A percentile compares a stretch with the other conserved stretches of the same genome.
Conservation (phyloP, 2,888 invertebrate species). For the Drosophila lutescens region DNA sequence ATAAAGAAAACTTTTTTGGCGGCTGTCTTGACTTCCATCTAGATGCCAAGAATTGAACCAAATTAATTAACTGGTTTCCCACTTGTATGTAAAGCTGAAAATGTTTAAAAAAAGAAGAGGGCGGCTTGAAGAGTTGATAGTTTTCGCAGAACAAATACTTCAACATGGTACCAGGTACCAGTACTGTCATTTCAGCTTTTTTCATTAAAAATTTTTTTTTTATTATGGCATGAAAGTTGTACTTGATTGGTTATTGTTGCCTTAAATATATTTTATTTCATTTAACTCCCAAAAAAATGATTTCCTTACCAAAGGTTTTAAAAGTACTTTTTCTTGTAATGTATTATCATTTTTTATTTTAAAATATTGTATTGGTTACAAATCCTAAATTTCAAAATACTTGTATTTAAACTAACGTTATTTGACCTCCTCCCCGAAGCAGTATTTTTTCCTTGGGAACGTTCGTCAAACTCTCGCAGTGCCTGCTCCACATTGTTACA, state of each 20-base stretch:
- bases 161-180: slow-evolving; percentile 23
- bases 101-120: slow-evolving; percentile 36
- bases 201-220: background rate
- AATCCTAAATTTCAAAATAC: too few relatives aligned
- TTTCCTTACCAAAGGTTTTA: too few relatives aligned
- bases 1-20: slow-evolving; percentile 59
- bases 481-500: slow-evolving; percentile 30
- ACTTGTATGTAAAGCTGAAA: slow-evolving; percentile 45
- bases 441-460: too few relatives aligned
- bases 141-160: slow-evolving; percentile 23
- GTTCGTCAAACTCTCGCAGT: slow-evolving; percentile 12
- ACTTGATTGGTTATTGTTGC: too few relatives aligned
- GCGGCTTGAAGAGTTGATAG: slow-evolving; percentile 18
- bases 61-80: slow-evolving; percentile 67
- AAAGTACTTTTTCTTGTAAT: too few relatives aligned
- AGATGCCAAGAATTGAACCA: slow-evolving; percentile 55
- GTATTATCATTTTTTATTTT: too few relatives aligned
- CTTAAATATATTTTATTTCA: too few relatives aligned
- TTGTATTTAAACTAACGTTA: too few relatives aligned
- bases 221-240: background rate
- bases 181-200: slow-evolving; percentile 4
- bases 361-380: too few relatives aligned
- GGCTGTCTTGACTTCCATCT: slow-evolving; percentile 30
- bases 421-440: too few relatives aligned
- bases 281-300: too few relatives aligned